Base-by-base conservation (phyloP, 2,888 invertebrate genomes). In the Campoplex nolae region DNA sequence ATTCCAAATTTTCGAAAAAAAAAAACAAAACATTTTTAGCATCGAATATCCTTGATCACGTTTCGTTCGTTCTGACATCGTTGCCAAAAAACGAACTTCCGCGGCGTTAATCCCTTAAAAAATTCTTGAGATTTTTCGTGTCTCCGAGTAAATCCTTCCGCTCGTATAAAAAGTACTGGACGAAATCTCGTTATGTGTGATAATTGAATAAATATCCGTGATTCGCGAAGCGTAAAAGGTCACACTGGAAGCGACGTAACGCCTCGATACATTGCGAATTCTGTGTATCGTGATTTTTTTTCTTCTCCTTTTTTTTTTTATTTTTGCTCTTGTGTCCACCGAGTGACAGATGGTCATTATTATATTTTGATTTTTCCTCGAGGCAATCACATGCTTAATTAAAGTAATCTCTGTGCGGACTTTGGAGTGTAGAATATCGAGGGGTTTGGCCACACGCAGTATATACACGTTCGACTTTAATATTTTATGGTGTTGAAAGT, bases 331-430 rank as follows among this genome's bases (percentile, higher is more conserved):
- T 38, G 8, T 6, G 35, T 32, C 23, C 42, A 75, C 74, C 48
- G 58, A 54, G 54, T 62, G 45, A 74, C 74, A 75, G 35, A 87
- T 89, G 88, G n/a, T 48, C 88, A 88, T 89, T 90, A 89, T 90
- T 23, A 90, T 90, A 51, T 65, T 90, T 90, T 88, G 90, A 77
- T 77, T 77, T 78, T 67, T 77, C 58, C 51, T 80, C 85, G 75
- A 56, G 71, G 84, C 89, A 91, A 91, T 92, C 90, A 88, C 86
- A 90, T 88, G 89, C 88, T 89, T 91, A 91, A 92, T 91, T 91
- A 90, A 91, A 90, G 84, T 87, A 91, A 92, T 92, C 91, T 92
- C 91, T 67, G 45, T 78, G 85, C 83, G 90, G 90, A 92, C 91
- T 91, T 91, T 91, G 91, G 87, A 90, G 45, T 45, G 83, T 82